Conservation (phyloP, 2,888 invertebrate genomes). For the Hoplodrina blanda region DNA sequence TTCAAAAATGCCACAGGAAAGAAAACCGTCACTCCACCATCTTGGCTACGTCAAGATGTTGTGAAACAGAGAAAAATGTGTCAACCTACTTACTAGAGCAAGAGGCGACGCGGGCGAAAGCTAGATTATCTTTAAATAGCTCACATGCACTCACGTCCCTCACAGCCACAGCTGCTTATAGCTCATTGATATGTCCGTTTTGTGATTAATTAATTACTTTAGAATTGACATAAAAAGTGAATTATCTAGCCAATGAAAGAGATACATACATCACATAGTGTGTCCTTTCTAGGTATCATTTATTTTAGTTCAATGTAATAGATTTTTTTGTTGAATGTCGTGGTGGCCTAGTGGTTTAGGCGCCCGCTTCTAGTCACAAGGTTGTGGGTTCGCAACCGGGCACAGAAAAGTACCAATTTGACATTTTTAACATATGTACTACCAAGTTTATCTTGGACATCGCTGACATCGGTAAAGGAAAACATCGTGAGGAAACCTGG, state of each 20-base stretch:
- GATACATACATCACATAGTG: neutral
- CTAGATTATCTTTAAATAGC: slow-evolving; percentile 55
- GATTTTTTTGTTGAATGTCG: no score
- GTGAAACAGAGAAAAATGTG: slow-evolving; percentile 50
- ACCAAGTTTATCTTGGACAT: no score
- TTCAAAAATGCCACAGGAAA: slow-evolving; percentile 29
- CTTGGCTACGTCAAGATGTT: slow-evolving; percentile 31
- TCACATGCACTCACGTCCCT: slow-evolving; percentile 31
- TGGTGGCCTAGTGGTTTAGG: no score
- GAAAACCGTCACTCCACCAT: slow-evolving; percentile 10
- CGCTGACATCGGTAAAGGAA: no score
- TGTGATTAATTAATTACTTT: slow-evolving; percentile 28
- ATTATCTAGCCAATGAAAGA: slow-evolving; percentile 3
- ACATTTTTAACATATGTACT: no score
- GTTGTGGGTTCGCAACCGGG: no score
- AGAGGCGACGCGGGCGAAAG: slow-evolving; percentile 46
- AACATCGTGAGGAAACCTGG: no score
- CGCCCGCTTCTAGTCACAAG: no score
- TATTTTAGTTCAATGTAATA: neutral
- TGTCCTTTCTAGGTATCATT: neutral
- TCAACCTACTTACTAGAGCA: slow-evolving; percentile 37
- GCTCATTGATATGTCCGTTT: slow-evolving; percentile 21
- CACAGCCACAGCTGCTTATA: slow-evolving; percentile 22
- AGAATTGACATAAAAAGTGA: neutral
- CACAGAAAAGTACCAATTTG: no score